Evolutionary conservation across 2,113 vertebrate genomes (phyloP).

Genomic region (Sapayoa aenigma): DNA sequence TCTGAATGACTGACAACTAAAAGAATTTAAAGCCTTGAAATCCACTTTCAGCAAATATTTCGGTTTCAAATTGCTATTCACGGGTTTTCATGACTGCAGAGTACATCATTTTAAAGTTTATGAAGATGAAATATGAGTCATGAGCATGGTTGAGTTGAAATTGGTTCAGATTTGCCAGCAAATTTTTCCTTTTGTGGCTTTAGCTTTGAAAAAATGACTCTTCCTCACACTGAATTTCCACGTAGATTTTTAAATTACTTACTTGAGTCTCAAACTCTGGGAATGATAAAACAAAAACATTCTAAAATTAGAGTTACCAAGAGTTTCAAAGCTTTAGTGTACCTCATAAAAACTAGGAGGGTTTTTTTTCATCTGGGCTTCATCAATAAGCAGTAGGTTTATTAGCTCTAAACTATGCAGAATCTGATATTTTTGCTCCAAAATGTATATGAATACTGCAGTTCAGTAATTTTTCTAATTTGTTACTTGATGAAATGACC

Average conservation of each 20-base stretch:
- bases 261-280: not conserved
- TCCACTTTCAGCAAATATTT: constrained; percentile 7
- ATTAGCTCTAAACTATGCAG: not conserved
- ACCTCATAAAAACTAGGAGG: not conserved
- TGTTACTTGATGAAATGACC: not conserved
- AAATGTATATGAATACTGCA: not conserved
- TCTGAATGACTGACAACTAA: constrained; percentile 13
- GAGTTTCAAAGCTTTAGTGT: not conserved
- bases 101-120: not conserved
- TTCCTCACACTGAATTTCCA: not conserved
- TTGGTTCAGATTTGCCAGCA: not conserved
- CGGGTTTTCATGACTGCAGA: not conserved
- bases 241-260: not conserved
- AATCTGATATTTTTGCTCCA: not conserved
- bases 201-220: not conserved
- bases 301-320: not conserved
- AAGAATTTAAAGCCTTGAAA: not conserved
- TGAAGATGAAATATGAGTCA: not conserved
- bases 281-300: not conserved
- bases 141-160: not conserved
- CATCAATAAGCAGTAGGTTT: not conserved
- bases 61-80: not conserved
- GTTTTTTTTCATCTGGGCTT: not conserved
- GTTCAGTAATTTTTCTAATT: not conserved
- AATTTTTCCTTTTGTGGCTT: not conserved